These are phyloP conservation scores for Nematolebias whitei DNA, from an alignment of 2,113 vertebrate genomes.

Conservation along the genomic window DNA sequence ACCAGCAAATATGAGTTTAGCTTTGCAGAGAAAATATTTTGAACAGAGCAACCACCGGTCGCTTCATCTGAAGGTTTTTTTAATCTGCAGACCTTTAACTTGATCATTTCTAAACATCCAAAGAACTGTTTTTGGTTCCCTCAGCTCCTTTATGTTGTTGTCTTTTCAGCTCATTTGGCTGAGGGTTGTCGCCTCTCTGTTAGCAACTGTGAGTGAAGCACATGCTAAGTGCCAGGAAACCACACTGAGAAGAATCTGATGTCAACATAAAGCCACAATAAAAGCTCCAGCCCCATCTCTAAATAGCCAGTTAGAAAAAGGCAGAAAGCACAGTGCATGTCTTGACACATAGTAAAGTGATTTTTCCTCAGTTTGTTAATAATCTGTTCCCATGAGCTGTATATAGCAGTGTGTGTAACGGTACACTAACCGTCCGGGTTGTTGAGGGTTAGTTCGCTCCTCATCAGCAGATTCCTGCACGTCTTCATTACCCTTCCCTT, in stretches of 20 bases:
- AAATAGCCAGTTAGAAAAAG: too few relatives aligned
- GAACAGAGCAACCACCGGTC: conserved; percentile 24
- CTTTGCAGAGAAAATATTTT: conserved; percentile 25
- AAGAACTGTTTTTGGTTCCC: neutral
- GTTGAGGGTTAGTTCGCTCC: conserved; percentile 35
- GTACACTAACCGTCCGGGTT: conserved; percentile 55
- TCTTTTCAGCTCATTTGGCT: conserved; percentile 18
- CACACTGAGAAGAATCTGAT: conserved; percentile 7
- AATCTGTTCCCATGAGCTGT: neutral
- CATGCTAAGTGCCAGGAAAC: conserved; percentile 27
- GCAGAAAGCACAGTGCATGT: neutral
- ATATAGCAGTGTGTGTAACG: neutral
- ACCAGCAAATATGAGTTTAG: too few relatives aligned
- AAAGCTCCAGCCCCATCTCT: neutral
- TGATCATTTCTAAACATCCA: too few relatives aligned
- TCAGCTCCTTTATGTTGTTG: conserved; percentile 20
- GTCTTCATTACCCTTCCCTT: conserved; percentile 39
- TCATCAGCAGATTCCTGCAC: conserved; percentile 24
- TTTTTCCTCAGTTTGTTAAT: neutral
- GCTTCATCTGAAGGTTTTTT: neutral
- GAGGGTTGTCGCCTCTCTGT: conserved; percentile 24
- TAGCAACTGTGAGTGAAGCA: conserved; percentile 28
- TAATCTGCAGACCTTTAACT: too few relatives aligned
- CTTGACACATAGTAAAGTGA: neutral
- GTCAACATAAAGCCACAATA: conserved; percentile 16